phyloP scores from a whole-genome alignment of 2,113 vertebrate species.

The Rhipidura dahli region DNA sequence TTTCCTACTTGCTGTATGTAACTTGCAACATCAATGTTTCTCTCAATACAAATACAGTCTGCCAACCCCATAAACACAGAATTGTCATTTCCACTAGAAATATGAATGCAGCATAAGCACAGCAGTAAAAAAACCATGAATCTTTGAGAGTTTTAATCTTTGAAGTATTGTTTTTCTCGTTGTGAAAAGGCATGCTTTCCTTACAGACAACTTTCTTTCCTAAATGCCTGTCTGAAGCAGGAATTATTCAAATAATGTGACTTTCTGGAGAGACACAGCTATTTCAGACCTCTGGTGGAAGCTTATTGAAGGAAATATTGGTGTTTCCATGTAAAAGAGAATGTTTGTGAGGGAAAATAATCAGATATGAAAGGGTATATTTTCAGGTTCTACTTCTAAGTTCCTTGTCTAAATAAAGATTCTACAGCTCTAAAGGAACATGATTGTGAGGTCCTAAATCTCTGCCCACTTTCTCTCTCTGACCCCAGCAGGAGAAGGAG shows the following conservation, averaged over 20 bases:
- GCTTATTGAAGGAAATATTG: background rate
- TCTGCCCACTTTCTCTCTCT: background rate
- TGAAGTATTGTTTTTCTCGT: background rate
- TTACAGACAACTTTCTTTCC: background rate
- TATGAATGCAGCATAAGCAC: background rate
- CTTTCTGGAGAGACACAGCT: background rate
- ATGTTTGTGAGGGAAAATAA: background rate
- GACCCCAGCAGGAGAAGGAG: background rate
- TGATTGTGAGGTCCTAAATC: background rate
- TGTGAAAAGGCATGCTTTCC: background rate
- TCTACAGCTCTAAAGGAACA: background rate
- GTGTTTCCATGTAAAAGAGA: background rate
- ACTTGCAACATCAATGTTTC: background rate
- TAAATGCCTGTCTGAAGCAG: background rate
- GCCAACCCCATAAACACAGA: background rate
- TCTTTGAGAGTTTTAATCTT: background rate
- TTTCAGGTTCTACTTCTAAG: background rate
- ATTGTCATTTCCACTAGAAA: background rate
- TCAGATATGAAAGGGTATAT: background rate
- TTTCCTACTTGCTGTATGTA: background rate
- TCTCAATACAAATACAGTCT: background rate
- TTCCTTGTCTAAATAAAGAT: background rate
- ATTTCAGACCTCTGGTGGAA: background rate
- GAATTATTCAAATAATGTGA: background rate
- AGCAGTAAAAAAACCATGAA: background rate